phyloP scores from a whole-genome alignment of 92 coral and sea anemone genomes.

The Micromussa lordhowensis region DNA sequence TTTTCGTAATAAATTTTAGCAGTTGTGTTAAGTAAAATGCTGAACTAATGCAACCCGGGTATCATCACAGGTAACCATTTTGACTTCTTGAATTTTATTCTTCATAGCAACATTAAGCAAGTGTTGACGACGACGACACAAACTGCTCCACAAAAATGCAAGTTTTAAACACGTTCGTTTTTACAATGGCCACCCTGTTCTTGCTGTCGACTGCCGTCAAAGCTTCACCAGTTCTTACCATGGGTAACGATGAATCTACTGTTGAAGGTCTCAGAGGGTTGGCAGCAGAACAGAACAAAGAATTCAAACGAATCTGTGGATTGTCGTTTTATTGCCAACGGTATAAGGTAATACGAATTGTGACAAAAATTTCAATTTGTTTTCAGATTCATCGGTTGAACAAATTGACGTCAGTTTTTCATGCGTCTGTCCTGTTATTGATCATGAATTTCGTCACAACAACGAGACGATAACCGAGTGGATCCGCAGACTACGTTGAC shows the following conservation, averaged over 20 bases:
- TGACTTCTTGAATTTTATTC: background rate
- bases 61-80: background rate
- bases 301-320: constrained; percentile 19
- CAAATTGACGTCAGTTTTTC: no score
- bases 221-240: background rate
- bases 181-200: background rate
- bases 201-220: background rate
- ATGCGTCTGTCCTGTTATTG: no score
- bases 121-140: background rate
- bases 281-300: background rate
- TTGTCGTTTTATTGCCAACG: constrained; percentile 1
- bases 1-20: no score
- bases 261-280: background rate
- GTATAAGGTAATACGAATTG: background rate
- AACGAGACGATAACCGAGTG: no score
- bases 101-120: background rate
- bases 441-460: no score
- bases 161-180: background rate
- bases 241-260: background rate
- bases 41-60: no score
- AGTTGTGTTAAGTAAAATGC: no score
- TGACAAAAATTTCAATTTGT: background rate
- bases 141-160: background rate
- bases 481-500: no score
- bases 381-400: background rate